phyloP scores from a whole-genome alignment of 1,140 invertebrate genomes.

The Eciton burchellii region DNA sequence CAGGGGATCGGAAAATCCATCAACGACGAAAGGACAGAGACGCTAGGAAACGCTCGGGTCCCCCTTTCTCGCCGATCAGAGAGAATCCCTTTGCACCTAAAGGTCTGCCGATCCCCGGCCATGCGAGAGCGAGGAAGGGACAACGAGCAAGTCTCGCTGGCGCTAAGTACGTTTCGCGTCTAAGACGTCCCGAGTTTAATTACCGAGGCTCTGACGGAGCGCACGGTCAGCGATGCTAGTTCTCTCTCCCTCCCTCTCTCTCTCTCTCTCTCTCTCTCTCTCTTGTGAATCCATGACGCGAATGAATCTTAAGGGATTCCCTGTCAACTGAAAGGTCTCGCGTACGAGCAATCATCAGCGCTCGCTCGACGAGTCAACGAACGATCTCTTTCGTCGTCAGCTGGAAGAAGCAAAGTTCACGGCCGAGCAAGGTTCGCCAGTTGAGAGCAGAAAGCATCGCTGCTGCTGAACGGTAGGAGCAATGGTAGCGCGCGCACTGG shows the following conservation, averaged over 20 bases:
- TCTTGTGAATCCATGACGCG: background rate
- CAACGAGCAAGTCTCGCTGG: slow-evolving; percentile 66
- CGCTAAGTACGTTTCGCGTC: slow-evolving; percentile 80
- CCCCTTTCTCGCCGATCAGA: slow-evolving; percentile 58
- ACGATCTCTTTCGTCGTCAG: no score
- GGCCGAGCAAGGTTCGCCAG: no score
- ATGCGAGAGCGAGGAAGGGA: slow-evolving; percentile 30
- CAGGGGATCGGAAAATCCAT: slow-evolving; percentile 71
- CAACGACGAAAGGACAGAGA: slow-evolving; percentile 61
- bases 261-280: background rate
- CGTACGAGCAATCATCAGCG: background rate
- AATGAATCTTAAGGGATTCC: background rate
- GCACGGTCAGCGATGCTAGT: slow-evolving; percentile 22
- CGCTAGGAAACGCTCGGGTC: slow-evolving; percentile 34
- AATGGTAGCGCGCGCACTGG: slow-evolving; percentile 5
- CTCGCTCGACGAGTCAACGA: no score
- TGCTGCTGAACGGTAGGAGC: no score
- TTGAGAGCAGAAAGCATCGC: no score
- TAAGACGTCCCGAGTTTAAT: slow-evolving; percentile 81
- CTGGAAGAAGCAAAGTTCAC: no score
- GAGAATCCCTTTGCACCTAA: slow-evolving; percentile 58
- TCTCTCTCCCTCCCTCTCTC: background rate
- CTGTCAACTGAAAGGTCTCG: background rate
- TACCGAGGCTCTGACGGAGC: slow-evolving; percentile 76
- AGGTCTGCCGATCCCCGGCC: slow-evolving; percentile 29